Base-by-base conservation (phyloP, 2,797 vertebrate genomes). In the Notolepis coatsorum region DNA sequence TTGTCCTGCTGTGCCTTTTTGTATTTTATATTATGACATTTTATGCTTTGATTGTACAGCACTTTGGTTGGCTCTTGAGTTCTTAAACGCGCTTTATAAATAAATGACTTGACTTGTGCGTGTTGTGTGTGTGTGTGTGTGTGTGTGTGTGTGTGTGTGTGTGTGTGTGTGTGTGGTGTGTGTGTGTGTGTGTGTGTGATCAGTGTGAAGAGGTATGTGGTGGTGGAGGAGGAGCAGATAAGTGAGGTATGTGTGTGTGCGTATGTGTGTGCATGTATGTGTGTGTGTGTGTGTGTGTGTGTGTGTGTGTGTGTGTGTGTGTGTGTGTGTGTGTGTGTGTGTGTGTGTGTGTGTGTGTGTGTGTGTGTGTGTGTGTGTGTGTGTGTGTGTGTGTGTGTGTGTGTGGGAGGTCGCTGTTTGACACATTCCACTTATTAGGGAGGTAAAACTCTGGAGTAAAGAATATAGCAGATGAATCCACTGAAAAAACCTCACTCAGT, bases 351-450 rank as follows among this genome's bases (percentile, higher is more conserved):
- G 65, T 71, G 55, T 24, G 84, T 79, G 61, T 61, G 28, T 5
- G 41, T 48, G 25, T 73, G 43, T 58, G 37, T 47, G 24, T 43
- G 25, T 58, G 43, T 38, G 33, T 35, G 39, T 51, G 39, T 59
- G 56, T 59, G 52, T 52, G 43, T 43, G 27, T 66, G 12, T 52
- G 55, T 59, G 28, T 59, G 46, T 57, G 38, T 55, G 46, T 71
- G 53, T 30, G 52, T 55, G 73, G 70, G 58, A 17, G 59, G 62
- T 13, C 70, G n/a, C 23, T 54, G 63, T 59, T 57, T 70, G 75
- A 84, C 51, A 5, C 67, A 77, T 78, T 57, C 60, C 41, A 79
- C 68, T 81, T 65, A 79, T 61, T 27, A 41, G 63, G 10, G 28
- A 25, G 50, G 42, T 70, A 48, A 72, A 77, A 76, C 37, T 49